Conservation (phyloP, 2,888 invertebrate species). For the Apeira syringaria region DNA sequence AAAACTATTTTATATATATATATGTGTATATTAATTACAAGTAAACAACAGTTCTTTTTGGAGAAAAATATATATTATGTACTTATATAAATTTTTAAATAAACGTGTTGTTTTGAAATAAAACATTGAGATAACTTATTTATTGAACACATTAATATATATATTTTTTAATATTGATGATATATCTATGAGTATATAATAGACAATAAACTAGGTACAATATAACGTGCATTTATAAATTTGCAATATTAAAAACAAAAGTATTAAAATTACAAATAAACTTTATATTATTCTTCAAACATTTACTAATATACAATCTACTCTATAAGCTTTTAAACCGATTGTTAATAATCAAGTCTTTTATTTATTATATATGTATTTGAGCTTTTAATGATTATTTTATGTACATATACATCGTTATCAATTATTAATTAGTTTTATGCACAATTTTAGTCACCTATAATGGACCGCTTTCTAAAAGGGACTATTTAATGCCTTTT, state of each 20-base stretch:
- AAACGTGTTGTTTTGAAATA: no score
- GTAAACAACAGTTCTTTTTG: no score
- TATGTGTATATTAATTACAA: no score
- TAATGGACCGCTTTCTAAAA: conserved; percentile 80
- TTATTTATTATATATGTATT: conserved; percentile 67
- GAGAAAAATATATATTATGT: no score
- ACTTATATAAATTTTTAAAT: no score
- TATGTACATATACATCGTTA: conserved; percentile 62
- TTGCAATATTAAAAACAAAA: conserved; percentile 40
- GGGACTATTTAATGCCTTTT: conserved; percentile 39
- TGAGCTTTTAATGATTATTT: conserved; percentile 74
- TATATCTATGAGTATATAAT: conserved; percentile 55
- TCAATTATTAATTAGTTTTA: conserved; percentile 68
- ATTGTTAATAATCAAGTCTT: conserved; percentile 76
- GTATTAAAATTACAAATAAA: conserved; percentile 35
- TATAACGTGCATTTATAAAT: conserved; percentile 59
- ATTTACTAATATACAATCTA: conserved; percentile 62
- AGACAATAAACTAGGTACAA: conserved; percentile 41
- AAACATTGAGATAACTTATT: conserved; percentile 35
- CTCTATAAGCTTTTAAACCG: conserved; percentile 69
- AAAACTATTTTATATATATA: no score
- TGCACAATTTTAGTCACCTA: conserved; percentile 82
- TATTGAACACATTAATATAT: conserved; percentile 73
- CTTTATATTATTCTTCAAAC: conserved; percentile 40
- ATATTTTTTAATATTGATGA: conserved; percentile 48